Conservation (phyloP, 2,888 invertebrate genomes). For the Synergus laeviventris region DNA sequence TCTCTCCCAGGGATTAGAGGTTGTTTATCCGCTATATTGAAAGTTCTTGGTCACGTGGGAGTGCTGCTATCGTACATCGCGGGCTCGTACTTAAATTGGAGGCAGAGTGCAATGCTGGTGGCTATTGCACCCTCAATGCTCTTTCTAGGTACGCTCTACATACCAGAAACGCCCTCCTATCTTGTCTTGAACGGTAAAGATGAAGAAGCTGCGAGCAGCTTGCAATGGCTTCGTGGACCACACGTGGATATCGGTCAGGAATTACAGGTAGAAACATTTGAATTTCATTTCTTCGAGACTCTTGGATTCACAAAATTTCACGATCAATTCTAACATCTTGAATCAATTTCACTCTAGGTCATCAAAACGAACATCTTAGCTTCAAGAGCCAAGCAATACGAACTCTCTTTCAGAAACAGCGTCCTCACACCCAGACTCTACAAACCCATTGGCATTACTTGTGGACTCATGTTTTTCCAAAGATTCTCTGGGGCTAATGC, state of each 20-base stretch:
- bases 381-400: conserved; percentile 73
- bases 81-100: conserved; percentile 90
- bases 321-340: neutral
- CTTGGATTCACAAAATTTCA: no score
- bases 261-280: conserved; percentile 73
- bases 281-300: neutral
- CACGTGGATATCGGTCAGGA: conserved; percentile 87
- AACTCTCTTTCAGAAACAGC: conserved; percentile 71
- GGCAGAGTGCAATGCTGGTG: conserved; percentile 88
- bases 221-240: conserved; percentile 90
- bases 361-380: conserved; percentile 74
- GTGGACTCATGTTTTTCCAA: conserved; percentile 93
- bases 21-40: conserved; percentile 90
- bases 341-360: conserved; percentile 59
- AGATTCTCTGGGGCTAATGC: conserved; percentile 90
- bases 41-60: conserved; percentile 90
- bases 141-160: conserved; percentile 85
- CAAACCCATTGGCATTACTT: conserved; percentile 88
- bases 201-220: conserved; percentile 83
- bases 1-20: conserved; percentile 91
- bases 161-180: conserved; percentile 94
- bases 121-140: conserved; percentile 87
- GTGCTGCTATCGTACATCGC: conserved; percentile 89
- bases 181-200: conserved; percentile 87
- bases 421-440: conserved; percentile 76